Evolutionary conservation across 2,888 invertebrate species (phyloP), one percentile per base, ranked within the genome.

Genomic region (Ptycholaimellus sp.): DNA sequence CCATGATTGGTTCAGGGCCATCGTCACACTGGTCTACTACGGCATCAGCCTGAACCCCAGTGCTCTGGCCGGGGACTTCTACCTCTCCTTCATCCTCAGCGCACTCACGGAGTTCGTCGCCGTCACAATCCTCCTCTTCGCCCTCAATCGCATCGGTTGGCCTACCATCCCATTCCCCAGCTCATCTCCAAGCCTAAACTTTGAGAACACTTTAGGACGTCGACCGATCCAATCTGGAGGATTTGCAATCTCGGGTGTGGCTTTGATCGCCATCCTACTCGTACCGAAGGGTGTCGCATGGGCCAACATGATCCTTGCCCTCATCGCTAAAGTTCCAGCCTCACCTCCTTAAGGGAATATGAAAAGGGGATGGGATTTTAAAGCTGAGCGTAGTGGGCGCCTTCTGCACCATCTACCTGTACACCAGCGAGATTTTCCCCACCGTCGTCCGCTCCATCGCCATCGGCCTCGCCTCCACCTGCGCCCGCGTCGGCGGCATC

Each of bases 361-460:
- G 7, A 30, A 11, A 7, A n/a, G 7, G 7, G 30, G 7, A 30
- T n/a, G n/a, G n/a, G n/a, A n/a, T n/a, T 7, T 4, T 19, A 3
- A 17, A 21, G 11, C n/a, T 19, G 16, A 4, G 30, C 5, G 30
- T 31, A 14, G 31, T 32, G 5, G 22, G 20, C 3, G 30, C 19
- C 13, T 30, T 37, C 37, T 25, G 31, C 25, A n/a, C 31, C 17
- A 31, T 37, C 23, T 37, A 37, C 37, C 18, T 37, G 16, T 22
- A 37, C 31, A 37, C 37, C 4, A 22, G 22, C 14, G 37, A 37
- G 18, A 23, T 37, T 6, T 37, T 31, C 20, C 37, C 37, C 6
- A 37, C 37, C 9, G 30, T 30, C n/a, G 23, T 37, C 3, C 37
- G 37, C 13, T 9, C 13, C 6, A 30, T 31, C n/a, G 37, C 30